Evolutionary conservation across 2,888 invertebrate genomes (phyloP), one percentile per base, ranked within the genome.

Genomic region (Tachystola acroxantha): DNA sequence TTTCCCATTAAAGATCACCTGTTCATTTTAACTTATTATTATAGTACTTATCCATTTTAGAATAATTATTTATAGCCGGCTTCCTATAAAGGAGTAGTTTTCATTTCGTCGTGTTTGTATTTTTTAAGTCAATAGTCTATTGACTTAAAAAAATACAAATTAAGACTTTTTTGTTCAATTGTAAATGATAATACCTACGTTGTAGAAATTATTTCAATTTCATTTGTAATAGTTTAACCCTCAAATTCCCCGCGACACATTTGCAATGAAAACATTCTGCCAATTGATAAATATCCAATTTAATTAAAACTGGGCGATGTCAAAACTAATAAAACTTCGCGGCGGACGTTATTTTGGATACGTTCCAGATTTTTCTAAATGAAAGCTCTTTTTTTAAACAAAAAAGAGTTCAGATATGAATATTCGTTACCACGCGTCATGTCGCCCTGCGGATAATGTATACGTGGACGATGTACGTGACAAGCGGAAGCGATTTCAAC

Each of bases 401-500:
- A 16, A 16, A 6, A 57, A 57, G 64, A 67, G 65, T 55, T 57
- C 50, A 55, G 64, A 70, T 75, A 78, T 76, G 77, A 78, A 77
- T 81, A 75, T 82, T 79, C 71, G 74, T 66, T 68, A 63, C 60
- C 73, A 72, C 70, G 71, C 68, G 60, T 66, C 65, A 59, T 70
- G 69, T 69, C 70, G 64, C 64, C 64, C 72, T 55, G 63, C 62
- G 66, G 65, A 67, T 68, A 61, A 67, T 41, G 46, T 48, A 42
- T 39, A 31, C 14, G 37, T 26, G n/a, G 30, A 7, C 7, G 1
- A 20, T 2, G 0, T 11, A 53, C 56, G 53, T 28, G 32, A 52
- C 10, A 42, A 48, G 57, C 41, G 48, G 13, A 14, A 45, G 56
- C 55, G 49, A 27, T 30, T 40, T 36, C 10, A 13, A 13, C n/a